Evolutionary conservation across 2,797 vertebrate species (phyloP).

Genomic region (Neosalanx taihuensis): DNA sequence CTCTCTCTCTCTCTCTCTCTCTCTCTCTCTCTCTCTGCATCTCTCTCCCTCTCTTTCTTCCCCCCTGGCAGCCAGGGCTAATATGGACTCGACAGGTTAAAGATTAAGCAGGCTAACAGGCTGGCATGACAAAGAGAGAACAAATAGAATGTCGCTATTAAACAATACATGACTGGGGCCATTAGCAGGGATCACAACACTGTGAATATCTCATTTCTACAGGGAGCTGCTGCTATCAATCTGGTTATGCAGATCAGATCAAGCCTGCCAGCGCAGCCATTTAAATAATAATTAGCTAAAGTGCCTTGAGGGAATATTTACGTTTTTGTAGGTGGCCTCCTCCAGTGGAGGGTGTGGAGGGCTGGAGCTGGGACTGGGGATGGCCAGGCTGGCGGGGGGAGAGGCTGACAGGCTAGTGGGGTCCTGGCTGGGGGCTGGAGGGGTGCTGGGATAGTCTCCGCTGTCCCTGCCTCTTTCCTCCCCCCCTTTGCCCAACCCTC

Average conservation of each 20-base stretch:
- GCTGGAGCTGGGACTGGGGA: constrained; percentile 72
- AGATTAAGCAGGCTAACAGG: constrained; percentile 77
- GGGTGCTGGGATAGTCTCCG: constrained; percentile 46
- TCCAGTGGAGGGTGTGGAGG: constrained; percentile 71
- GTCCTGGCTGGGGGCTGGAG: constrained; percentile 50
- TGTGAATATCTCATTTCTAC: constrained; percentile 84
- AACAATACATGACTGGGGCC: constrained; percentile 72
- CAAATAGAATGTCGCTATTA: constrained; percentile 73
- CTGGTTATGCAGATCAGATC: constrained; percentile 80
- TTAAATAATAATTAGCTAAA: constrained; percentile 84
- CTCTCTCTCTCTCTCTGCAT: constrained; percentile 26
- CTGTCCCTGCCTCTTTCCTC: constrained; percentile 68
- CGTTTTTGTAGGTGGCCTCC: constrained; percentile 90
- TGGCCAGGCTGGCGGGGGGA: constrained; percentile 68
- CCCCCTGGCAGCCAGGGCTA: constrained; percentile 53
- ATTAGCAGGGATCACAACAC: constrained; percentile 78
- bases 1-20: constrained; percentile 1
- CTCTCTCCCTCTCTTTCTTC: constrained; percentile 31
- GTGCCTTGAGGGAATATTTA: constrained; percentile 86
- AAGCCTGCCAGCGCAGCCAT: constrained; percentile 77
- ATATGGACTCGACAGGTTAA: constrained; percentile 75
- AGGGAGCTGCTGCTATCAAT: constrained; percentile 82
- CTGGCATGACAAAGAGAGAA: constrained; percentile 69
- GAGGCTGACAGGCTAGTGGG: constrained; percentile 58
- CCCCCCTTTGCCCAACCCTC: constrained; percentile 46